phyloP scores from a whole-genome alignment of 1,140 invertebrate species.

The Paramacrobiotus metropolitanus region DNA sequence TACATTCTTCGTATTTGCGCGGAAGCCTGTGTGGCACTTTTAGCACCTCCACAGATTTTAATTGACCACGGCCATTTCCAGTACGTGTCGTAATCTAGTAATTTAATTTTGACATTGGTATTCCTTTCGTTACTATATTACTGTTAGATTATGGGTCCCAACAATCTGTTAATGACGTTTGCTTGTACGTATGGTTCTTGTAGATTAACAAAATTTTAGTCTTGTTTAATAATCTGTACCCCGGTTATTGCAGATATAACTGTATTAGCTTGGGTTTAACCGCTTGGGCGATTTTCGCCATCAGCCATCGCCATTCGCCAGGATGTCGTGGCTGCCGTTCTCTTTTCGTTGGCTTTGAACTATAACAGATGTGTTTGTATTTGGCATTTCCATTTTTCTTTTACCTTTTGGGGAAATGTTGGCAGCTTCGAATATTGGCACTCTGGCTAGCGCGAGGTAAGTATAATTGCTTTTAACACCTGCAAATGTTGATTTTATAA shows the following conservation, averaged over 20 bases:
- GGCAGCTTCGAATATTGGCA: slow-evolving; percentile 9
- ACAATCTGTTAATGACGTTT: too few relatives aligned
- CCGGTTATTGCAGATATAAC: slow-evolving; percentile 55
- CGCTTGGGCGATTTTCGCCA: slow-evolving; percentile 40
- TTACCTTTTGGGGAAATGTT: slow-evolving; percentile 46
- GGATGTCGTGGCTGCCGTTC: slow-evolving; percentile 40
- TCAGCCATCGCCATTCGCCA: slow-evolving; percentile 35
- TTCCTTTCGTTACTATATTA: too few relatives aligned
- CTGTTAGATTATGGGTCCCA: too few relatives aligned
- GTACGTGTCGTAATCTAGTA: too few relatives aligned
- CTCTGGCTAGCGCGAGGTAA: too few relatives aligned
- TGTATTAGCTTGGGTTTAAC: slow-evolving; percentile 72
- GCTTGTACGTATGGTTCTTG: too few relatives aligned
- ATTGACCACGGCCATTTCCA: slow-evolving; percentile 99
- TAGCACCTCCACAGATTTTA: slow-evolving; percentile 73
- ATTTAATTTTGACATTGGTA: too few relatives aligned
- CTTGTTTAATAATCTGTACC: too few relatives aligned
- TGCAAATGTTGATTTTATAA: too few relatives aligned
- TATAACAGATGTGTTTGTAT: slow-evolving; percentile 99
- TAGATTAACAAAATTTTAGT: too few relatives aligned
- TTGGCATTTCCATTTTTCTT: slow-evolving; percentile 90
- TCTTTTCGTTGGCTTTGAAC: slow-evolving; percentile 68
- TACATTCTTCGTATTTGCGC: slow-evolving; percentile 8
- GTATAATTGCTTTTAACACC: too few relatives aligned
- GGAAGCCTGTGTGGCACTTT: slow-evolving; percentile 27